Base-by-base conservation (phyloP, 53 echinoderm and acorn worm species). In the Luidia sarsii region DNA sequence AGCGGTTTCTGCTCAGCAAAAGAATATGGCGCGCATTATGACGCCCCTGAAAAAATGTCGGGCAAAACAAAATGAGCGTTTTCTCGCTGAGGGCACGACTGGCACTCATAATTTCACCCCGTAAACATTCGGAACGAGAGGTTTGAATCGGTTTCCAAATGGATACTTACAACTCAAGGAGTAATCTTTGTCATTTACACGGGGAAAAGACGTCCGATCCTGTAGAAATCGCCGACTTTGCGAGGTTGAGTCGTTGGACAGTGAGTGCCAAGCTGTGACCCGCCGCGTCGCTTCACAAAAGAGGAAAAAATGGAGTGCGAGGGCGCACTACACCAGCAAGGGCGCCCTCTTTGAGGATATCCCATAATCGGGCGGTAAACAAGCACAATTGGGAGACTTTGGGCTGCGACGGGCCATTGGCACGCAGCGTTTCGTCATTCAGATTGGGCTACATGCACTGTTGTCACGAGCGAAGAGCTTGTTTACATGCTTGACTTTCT, bases 321-420 rank as follows among this genome's bases (percentile, higher is more conserved):
- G 75, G 75, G 75, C 75, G 75, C 75, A 59, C 13, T 75, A 59
- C 1, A 43, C 32, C 25, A 1, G 29, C 0, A 18, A 75, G 21
- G 60, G 75, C 75, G 75, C 75, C 75, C 75, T 60, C 75, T 60
- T 75, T 73, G 73, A 73, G 56, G 57, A 57, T 49, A 75, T 75
- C 75, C 75, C 75, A 75, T 75, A 75, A 75, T 75, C 45, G 59
- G 75, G 60, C 73, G 73, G 57, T 57, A 36, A 35, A 0, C 30
- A 5, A 55, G 73, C 73, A 55, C 39, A 39, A 75, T 15, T 61
- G 0, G 13, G 45, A 41, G 41, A 45, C n/a, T 43, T 60, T 55
- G 21, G 61, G 75, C 30, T 46, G 46, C 13, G 14, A n/a, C n/a
- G n/a, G n/a, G n/a, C n/a, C n/a, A n/a, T n/a, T n/a, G n/a, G n/a